Evolutionary conservation across 2,888 invertebrate genomes (phyloP).

Genomic region (Selenia dentaria): DNA sequence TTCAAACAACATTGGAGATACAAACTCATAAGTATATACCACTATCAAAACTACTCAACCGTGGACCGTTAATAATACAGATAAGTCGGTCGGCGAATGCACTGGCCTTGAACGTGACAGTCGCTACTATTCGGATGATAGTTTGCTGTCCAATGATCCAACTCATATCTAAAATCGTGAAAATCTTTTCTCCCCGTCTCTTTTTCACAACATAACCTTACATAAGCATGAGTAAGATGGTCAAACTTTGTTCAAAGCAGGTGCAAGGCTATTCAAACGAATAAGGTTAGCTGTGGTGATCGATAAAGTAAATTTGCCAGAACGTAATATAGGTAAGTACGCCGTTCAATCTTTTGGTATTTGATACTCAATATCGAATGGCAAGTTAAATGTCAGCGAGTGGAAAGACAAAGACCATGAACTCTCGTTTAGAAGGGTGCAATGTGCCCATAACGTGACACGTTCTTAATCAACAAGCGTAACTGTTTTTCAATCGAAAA

Average conservation of each 20-base stretch:
- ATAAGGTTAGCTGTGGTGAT: conserved; percentile 51
- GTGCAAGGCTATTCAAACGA: conserved; percentile 48
- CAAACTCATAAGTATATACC: no score
- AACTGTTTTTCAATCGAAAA: conserved; percentile 17
- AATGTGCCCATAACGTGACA: conserved; percentile 16
- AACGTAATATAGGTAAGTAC: conserved; percentile 10
- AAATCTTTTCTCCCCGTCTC: conserved; percentile 14
- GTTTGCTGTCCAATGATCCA: conserved; percentile 27
- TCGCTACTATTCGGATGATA: conserved; percentile 39
- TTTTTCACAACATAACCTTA: conserved; percentile 5
- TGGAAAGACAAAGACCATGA: conserved; percentile 54
- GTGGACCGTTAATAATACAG: background rate
- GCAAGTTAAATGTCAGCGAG: conserved; percentile 27
- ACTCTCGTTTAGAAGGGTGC: conserved; percentile 56
- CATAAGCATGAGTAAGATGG: conserved; percentile 17
- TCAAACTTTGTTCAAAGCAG: conserved; percentile 32
- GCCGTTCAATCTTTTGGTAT: conserved; percentile 20
- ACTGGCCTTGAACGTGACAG: conserved; percentile 66
- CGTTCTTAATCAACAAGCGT: conserved; percentile 18
- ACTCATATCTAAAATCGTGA: conserved; percentile 20
- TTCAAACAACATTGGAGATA: no score
- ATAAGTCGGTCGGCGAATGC: conserved; percentile 65
- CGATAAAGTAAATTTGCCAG: conserved; percentile 35
- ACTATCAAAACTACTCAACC: background rate
- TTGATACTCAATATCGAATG: conserved; percentile 29